A percentile compares a stretch with the other conserved stretches of the same genome.
These are phyloP conservation scores for Etia nguti DNA, from an alignment of 2,113 vertebrate genomes.

Conservation along the genomic window DNA sequence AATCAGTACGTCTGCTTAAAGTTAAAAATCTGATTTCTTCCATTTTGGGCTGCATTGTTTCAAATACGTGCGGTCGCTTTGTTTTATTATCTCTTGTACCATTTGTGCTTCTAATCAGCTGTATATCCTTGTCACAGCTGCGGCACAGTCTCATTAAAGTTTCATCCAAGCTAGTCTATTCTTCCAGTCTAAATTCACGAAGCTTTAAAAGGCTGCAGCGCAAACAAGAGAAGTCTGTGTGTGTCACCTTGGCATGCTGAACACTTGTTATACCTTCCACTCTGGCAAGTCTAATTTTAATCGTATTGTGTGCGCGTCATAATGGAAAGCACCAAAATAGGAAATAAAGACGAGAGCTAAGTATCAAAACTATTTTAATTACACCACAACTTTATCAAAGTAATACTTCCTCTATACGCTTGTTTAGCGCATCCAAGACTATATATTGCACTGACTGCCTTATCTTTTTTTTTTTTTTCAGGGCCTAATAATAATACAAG, in stretches of 20 bases:
- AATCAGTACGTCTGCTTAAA: not conserved
- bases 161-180: conserved; percentile 18
- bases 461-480: not conserved
- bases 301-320: not conserved
- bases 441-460: not conserved
- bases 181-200: not conserved
- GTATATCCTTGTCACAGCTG: not conserved
- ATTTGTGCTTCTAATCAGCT: not conserved
- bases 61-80: not conserved
- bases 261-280: not conserved
- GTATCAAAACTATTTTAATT: not conserved
- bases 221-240: not conserved
- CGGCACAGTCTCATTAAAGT: conserved; percentile 33
- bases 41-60: not conserved
- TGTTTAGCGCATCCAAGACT: not conserved
- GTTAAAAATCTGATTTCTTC: not conserved
- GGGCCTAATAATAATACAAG: not conserved
- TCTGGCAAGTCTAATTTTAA: not conserved
- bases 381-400: not conserved
- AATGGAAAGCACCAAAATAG: not conserved
- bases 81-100: not conserved
- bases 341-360: not conserved
- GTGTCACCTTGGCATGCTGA: not conserved
- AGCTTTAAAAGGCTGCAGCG: not conserved
- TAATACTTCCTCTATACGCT: not conserved